These are phyloP conservation scores for Tamandua tetradactyla DNA, from an alignment of 2,797 vertebrate genomes.

Conservation along the genomic window DNA sequence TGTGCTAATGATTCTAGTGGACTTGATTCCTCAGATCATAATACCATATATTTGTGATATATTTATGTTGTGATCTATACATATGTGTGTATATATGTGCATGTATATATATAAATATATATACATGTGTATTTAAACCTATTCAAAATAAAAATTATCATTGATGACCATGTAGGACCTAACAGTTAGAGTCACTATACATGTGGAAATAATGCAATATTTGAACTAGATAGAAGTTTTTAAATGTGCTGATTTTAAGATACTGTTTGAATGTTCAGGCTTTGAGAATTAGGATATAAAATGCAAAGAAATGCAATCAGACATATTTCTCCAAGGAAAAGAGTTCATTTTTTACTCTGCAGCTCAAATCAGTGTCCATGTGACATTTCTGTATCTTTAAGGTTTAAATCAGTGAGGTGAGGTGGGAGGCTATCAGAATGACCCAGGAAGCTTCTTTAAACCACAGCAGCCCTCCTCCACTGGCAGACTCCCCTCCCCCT, in stretches of 20 bases:
- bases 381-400: slow-evolving; percentile 69
- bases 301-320: slow-evolving; percentile 45
- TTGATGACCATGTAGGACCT: background rate
- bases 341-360: slow-evolving; percentile 35
- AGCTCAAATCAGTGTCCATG: background rate
- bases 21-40: background rate
- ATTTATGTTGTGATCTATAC: background rate
- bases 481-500: background rate
- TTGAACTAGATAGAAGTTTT: slow-evolving; percentile 41
- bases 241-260: slow-evolving; percentile 31
- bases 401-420: slow-evolving; percentile 51
- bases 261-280: background rate
- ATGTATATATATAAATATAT: too few species aligned
- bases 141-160: slow-evolving; percentile 32
- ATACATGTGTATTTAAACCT: background rate
- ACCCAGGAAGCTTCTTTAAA: slow-evolving; percentile 58
- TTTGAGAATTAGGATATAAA: slow-evolving; percentile 30
- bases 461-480: background rate
- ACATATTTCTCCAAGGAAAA: slow-evolving; percentile 38
- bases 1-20: background rate
- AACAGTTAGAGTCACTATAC: background rate
- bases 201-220: background rate
- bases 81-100: too few species aligned
- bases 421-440: slow-evolving; percentile 54
- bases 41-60: background rate